Conservation (phyloP, 2,888 invertebrate genomes). For the Deilephila porcellus region DNA sequence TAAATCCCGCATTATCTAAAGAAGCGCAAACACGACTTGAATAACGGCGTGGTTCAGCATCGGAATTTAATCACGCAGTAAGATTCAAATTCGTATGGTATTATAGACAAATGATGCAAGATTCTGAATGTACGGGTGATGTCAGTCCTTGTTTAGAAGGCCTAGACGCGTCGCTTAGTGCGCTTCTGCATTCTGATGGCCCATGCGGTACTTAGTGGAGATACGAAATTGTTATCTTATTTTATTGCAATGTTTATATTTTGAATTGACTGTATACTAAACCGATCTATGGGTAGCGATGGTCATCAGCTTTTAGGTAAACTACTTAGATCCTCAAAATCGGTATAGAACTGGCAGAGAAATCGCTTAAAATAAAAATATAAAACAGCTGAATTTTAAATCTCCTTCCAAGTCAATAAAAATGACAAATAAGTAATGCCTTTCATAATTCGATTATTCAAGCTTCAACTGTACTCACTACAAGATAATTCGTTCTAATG, state of each 20-base stretch:
- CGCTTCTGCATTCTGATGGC: conserved; percentile 7
- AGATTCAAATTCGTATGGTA: conserved; percentile 33
- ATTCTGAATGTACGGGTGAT: conserved; percentile 43
- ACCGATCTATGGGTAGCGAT: too few relatives aligned
- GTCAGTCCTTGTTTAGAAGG: conserved; percentile 45
- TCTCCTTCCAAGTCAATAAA: too few relatives aligned
- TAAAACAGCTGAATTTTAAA: too few relatives aligned
- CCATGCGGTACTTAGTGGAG: background rate
- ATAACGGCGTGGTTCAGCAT: conserved; percentile 27
- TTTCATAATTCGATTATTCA: too few relatives aligned
- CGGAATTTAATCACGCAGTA: conserved; percentile 31
- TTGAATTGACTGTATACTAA: background rate
- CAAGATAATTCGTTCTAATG: too few relatives aligned
- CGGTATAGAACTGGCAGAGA: too few relatives aligned
- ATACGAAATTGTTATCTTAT: background rate
- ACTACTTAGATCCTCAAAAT: too few relatives aligned
- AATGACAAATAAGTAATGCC: too few relatives aligned
- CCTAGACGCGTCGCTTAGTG: conserved; percentile 1
- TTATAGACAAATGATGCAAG: conserved; percentile 43
- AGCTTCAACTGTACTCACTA: too few relatives aligned
- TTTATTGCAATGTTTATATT: background rate
- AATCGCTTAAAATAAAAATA: too few relatives aligned
- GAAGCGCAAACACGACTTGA: conserved; percentile 13
- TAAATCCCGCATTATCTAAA: conserved; percentile 20
- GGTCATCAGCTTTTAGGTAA: too few relatives aligned